Conservation (phyloP, 2,888 invertebrate genomes). For the Oligia latruncula region DNA sequence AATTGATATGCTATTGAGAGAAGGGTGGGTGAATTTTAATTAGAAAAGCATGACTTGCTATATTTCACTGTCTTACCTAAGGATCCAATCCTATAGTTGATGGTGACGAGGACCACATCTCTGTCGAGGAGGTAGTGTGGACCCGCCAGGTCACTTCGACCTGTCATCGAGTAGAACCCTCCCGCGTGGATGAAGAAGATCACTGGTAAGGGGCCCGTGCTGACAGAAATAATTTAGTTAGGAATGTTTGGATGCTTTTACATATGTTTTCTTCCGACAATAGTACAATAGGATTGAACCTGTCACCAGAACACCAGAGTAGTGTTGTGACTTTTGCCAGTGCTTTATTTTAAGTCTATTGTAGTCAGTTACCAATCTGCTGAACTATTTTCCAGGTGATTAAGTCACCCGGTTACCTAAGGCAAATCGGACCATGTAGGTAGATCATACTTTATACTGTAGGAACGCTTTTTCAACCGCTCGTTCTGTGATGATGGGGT, state of each 20-base stretch:
- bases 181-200: slow-evolving; percentile 93
- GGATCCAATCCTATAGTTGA: slow-evolving; percentile 91
- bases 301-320: not conserved
- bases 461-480: not conserved
- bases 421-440: not conserved
- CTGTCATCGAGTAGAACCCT: slow-evolving; percentile 89
- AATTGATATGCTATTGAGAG: not conserved
- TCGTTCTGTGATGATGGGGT: not conserved
- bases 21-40: not conserved
- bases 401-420: not conserved
- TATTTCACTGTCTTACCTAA: slow-evolving; percentile 74
- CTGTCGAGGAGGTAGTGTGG: slow-evolving; percentile 92
- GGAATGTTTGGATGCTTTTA: not conserved
- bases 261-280: not conserved
- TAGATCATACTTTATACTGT: not conserved
- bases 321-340: too few relatives aligned
- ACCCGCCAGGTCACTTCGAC: slow-evolving; percentile 80
- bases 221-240: slow-evolving; percentile 32
- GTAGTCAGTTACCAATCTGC: not conserved
- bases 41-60: not conserved
- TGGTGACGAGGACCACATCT: slow-evolving; percentile 91
- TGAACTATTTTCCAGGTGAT: not conserved
- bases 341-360: not conserved
- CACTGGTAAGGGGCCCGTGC: slow-evolving; percentile 87
- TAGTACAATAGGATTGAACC: not conserved